These are phyloP conservation scores for Panulirus ornatus DNA, from an alignment of 1,140 invertebrate genomes.

Conservation along the genomic window DNA sequence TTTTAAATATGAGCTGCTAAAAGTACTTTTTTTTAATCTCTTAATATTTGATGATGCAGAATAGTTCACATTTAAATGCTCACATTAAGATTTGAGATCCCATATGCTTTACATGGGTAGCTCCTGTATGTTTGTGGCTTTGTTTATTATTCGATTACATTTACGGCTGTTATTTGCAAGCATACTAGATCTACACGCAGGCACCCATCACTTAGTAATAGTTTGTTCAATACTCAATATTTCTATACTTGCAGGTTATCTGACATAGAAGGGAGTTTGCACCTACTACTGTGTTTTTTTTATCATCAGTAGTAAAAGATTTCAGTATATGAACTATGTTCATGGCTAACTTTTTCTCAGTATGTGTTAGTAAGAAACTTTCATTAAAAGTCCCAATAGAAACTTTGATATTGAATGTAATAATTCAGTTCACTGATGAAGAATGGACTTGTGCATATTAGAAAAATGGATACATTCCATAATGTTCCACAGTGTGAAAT, in stretches of 20 bases:
- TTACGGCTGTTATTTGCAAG: slow-evolving; percentile 71
- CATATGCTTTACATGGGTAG: slow-evolving; percentile 24
- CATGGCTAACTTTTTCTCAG: slow-evolving; percentile 42
- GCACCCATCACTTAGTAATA: slow-evolving; percentile 68
- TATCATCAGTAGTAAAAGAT: background rate
- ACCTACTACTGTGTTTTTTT: slow-evolving; percentile 24
- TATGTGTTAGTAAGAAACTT: slow-evolving; percentile 21
- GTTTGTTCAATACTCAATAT: slow-evolving; percentile 70
- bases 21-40: slow-evolving; percentile 9
- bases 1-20: slow-evolving; percentile 38
- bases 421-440: slow-evolving; percentile 26
- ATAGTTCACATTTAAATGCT: slow-evolving; percentile 40
- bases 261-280: slow-evolving; percentile 34
- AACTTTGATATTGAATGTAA: slow-evolving; percentile 28
- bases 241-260: slow-evolving; percentile 63
- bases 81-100: slow-evolving; percentile 16
- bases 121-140: slow-evolving; percentile 68
- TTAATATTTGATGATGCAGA: slow-evolving; percentile 23
- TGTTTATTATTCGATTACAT: slow-evolving; percentile 52
- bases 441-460: slow-evolving; percentile 40
- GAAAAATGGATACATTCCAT: slow-evolving; percentile 32
- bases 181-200: slow-evolving; percentile 62
- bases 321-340: slow-evolving; percentile 21
- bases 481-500: slow-evolving; percentile 34
- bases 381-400: slow-evolving; percentile 21